Evolutionary conservation across 2,888 invertebrate genomes (phyloP).

Genomic region (Agapetus fuscipes): DNA sequence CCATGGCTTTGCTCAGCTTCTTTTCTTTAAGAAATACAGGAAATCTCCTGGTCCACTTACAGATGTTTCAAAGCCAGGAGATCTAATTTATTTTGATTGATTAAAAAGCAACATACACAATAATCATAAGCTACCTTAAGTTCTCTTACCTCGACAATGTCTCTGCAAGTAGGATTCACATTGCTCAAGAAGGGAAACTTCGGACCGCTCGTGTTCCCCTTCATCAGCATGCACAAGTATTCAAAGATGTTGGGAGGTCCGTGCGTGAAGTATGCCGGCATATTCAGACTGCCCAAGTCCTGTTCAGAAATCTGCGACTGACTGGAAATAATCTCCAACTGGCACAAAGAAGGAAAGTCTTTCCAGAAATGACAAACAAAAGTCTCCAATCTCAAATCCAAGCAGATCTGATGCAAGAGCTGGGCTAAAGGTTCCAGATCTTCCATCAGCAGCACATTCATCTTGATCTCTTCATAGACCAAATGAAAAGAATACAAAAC

Average conservation of each 20-base stretch:
- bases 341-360: constrained; percentile 64
- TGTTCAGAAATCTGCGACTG: constrained; percentile 46
- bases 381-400: constrained; percentile 59
- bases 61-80: too few relatives aligned
- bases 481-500: constrained; percentile 77
- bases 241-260: constrained; percentile 63
- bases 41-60: too few relatives aligned
- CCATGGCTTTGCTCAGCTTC: too few relatives aligned
- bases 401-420: constrained; percentile 65
- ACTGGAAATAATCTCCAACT: constrained; percentile 31
- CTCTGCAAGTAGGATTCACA: constrained; percentile 62
- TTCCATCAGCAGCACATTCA: constrained; percentile 60
- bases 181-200: constrained; percentile 64
- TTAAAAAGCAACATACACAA: too few relatives aligned
- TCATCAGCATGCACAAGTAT: constrained; percentile 57
- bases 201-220: constrained; percentile 36
- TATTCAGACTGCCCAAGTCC: constrained; percentile 47
- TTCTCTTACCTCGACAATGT: constrained; percentile 70
- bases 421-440: constrained; percentile 57
- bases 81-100: too few relatives aligned
- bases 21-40: too few relatives aligned
- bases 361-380: constrained; percentile 77
- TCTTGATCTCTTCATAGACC: constrained; percentile 83
- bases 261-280: constrained; percentile 50
- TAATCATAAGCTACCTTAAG: too few relatives aligned